Evolutionary conservation across 2,113 vertebrate genomes (phyloP), one percentile per base, ranked within the genome.

Genomic region (Coryphaenoides rupestris): DNA sequence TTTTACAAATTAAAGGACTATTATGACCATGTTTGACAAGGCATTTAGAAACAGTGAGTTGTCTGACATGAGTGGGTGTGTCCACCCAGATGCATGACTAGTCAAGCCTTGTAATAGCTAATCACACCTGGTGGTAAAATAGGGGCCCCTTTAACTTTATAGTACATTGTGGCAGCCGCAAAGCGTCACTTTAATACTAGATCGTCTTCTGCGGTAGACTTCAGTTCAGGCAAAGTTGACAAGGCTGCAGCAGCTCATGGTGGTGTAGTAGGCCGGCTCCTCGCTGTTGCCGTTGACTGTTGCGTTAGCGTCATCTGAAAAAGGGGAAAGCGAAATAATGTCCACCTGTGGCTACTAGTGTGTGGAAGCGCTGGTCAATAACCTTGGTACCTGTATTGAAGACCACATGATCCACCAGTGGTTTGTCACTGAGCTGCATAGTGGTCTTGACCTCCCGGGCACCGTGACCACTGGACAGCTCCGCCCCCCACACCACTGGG

Each of bases 401-500:
- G 64, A 40, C 63, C 62, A 90, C 65, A 16, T 94, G 95, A 63
- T 96, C 91, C 63, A 91, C 85, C 21, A 92, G 87, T 4, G 90
- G 79, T 57, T 60, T 87, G 70, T 91, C 87, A 53, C 93, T 95
- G 63, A 97, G 83, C 73, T 94, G 92, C 84, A 92, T 92, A 0
- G 79, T 76, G 0, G 96, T 98, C 76, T 88, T 93, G 55, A 95
- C 89, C 70, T 94, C 93, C 70, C 90, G 91, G n/a, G 75, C 77
- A 19, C 92, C 89, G 0, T 91, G 92, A 17, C 93, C 92, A 66
- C 93, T 94, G 10, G 84, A 90, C 53, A 98, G 86, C 62, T 98
- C 95, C 28, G 93, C 90, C 59, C 87, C 91, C 96, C 97, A 98
- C 13, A 90, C 55, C 17, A 90, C 73, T 4, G 95, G 94, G 28